phyloP scores from a whole-genome alignment of 2,113 vertebrate species.

The Centrocercus urophasianus region DNA sequence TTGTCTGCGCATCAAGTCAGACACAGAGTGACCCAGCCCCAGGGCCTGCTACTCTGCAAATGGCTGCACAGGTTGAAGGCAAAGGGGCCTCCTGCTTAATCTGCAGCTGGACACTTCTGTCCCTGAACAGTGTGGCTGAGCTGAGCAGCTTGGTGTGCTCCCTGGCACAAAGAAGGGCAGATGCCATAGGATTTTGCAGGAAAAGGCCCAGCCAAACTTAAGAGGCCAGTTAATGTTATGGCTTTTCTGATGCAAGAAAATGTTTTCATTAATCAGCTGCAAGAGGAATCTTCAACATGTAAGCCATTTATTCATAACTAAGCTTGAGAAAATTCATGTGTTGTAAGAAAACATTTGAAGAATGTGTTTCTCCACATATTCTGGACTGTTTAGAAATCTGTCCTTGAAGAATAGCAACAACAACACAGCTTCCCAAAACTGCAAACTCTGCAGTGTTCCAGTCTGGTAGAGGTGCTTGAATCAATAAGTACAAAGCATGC shows the following conservation, averaged over 20 bases:
- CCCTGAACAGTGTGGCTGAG: background rate
- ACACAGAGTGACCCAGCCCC: background rate
- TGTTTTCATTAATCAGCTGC: background rate
- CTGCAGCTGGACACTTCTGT: background rate
- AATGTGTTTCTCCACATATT: constrained; percentile 23
- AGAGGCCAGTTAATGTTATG: background rate
- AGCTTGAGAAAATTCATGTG: background rate
- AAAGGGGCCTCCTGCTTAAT: background rate
- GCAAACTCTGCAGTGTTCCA: background rate
- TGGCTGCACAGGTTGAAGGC: background rate
- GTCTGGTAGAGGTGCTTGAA: background rate
- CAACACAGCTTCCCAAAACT: background rate
- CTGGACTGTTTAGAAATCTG: background rate
- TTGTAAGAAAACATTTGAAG: background rate
- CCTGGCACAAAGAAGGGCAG: background rate
- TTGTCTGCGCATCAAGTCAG: background rate
- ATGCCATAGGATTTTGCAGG: background rate
- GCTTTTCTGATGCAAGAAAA: constrained; percentile 1
- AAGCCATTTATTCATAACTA: constrained; percentile 1
- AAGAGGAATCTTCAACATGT: background rate
- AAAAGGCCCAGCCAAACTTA: fast-evolving
- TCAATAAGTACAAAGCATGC: background rate
- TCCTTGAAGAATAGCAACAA: background rate
- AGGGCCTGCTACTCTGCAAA: background rate
- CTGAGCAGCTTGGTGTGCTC: background rate